These are phyloP conservation scores for Tautogolabrus adspersus DNA, from an alignment of 2,113 vertebrate species.

Conservation along the genomic window DNA sequence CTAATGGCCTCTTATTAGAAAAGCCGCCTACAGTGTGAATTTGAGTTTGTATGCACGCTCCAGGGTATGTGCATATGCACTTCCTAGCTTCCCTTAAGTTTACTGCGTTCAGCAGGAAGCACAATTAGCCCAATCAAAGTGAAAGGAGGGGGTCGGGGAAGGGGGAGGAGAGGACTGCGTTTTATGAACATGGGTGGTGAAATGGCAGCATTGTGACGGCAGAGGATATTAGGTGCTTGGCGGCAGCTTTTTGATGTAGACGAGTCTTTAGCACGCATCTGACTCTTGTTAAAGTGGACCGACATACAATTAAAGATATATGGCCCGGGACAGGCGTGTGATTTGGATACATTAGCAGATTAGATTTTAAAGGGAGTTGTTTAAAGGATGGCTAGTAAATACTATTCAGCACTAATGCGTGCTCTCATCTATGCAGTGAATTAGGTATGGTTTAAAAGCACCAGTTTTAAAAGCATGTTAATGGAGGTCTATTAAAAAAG, in stretches of 20 bases:
- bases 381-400: conserved; percentile 77
- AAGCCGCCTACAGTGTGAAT: conserved; percentile 72
- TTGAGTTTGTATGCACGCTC: conserved; percentile 68
- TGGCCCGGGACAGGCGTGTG: conserved; percentile 72
- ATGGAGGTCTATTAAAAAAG: conserved; percentile 71
- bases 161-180: conserved; percentile 31
- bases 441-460: conserved; percentile 60
- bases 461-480: conserved; percentile 71
- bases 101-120: conserved; percentile 82
- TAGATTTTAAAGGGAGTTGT: conserved; percentile 79
- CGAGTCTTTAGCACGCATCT: conserved; percentile 65
- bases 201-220: conserved; percentile 76
- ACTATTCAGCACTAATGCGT: conserved; percentile 62
- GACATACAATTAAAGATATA: conserved; percentile 78
- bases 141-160: conserved; percentile 55
- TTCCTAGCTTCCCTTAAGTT: conserved; percentile 72
- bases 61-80: conserved; percentile 64
- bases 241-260: conserved; percentile 78
- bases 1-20: conserved; percentile 76
- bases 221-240: conserved; percentile 77
- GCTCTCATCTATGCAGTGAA: conserved; percentile 48
- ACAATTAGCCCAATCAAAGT: conserved; percentile 83
- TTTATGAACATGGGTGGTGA: conserved; percentile 81
- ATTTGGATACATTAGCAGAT: conserved; percentile 83
- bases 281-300: conserved; percentile 79